Conservation (phyloP, 2,797 vertebrate genomes). For the Myotis findleyi region DNA sequence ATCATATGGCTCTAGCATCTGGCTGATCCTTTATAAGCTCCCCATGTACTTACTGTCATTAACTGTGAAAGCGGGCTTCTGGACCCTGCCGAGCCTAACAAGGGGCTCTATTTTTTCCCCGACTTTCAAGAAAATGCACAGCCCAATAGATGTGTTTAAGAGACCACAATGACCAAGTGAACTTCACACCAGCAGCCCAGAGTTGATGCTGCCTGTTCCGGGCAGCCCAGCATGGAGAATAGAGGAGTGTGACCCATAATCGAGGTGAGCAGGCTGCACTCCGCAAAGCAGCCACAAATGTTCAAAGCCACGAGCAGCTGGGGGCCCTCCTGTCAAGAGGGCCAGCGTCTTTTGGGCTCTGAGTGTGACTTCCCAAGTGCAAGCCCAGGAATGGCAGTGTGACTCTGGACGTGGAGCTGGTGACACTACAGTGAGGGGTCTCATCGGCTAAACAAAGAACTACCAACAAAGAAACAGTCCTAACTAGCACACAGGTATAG, state of each 20-base stretch:
- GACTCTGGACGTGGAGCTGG: not conserved
- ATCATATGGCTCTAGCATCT: slow-evolving; percentile 56
- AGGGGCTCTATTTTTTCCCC: not conserved
- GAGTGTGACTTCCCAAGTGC: not conserved
- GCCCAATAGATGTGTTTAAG: not conserved
- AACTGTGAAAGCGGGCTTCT: slow-evolving; percentile 32
- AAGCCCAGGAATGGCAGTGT: not conserved
- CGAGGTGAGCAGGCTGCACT: not conserved
- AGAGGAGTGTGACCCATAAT: not conserved
- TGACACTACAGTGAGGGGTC: not conserved
- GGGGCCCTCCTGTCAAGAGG: slow-evolving; percentile 4
- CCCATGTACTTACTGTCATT: not conserved
- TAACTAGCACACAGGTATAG: not conserved
- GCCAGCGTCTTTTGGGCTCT: not conserved
- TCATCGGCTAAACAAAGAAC: not conserved
- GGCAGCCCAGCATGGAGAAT: not conserved
- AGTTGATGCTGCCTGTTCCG: rapidly evolving
- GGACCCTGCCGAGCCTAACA: not conserved
- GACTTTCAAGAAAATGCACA: not conserved
- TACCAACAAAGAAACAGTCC: not conserved
- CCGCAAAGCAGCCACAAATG: not conserved
- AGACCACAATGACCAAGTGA: not conserved
- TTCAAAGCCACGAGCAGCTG: slow-evolving; percentile 12
- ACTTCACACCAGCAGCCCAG: not conserved
- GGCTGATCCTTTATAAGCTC: not conserved